Evolutionary conservation across 2,888 invertebrate genomes (phyloP), one percentile per base, ranked within the genome.

Genomic region (Stenchaetothrips biformis): DNA sequence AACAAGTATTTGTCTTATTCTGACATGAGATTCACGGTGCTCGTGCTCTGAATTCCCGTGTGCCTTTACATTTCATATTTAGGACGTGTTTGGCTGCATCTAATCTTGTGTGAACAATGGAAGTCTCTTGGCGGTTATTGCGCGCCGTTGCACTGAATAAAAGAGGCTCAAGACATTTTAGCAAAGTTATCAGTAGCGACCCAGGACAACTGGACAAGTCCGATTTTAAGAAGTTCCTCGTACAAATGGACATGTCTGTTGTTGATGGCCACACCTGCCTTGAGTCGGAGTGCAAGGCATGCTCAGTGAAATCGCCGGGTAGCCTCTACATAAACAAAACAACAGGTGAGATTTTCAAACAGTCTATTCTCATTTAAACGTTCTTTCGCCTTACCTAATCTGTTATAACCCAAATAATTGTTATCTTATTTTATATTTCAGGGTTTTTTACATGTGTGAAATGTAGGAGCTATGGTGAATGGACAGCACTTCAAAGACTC

Each of bases 311-410:
- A 74, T 74, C 67, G 11, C 21, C 25, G 67, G 67, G 67, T 74
- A 74, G 25, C 25, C 67, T 74, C 21, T 74, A 74, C 25, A 74
- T 74, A 74, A 74, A 74, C 67, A 74, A 74, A 74, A 74, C 67
- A 74, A 74, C 67, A 74, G 67, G 67, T 74, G 11, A 1, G 25
- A 8, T 4, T 25, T 21, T 25, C 4, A 7, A 25, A 25, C 7
- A 21, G 18, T 6, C 67, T 2, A 21, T 67, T 21, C n/a, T 6
- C 21, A 7, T 25, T 74, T 7, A 37, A 37, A 37, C 37, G 37
- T 37, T 37, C 37, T 37, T 37, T 1, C 37, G 4, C 37, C 37
- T 37, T 37, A 37, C 37, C 37, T 67, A 13, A 16, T 13, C 13
- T 13, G 4, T 59, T 59, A 0, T 59, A 0, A 18, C 59, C 16